Evolutionary conservation across 2,888 invertebrate genomes (phyloP).

Genomic region (Lypha dubia): DNA sequence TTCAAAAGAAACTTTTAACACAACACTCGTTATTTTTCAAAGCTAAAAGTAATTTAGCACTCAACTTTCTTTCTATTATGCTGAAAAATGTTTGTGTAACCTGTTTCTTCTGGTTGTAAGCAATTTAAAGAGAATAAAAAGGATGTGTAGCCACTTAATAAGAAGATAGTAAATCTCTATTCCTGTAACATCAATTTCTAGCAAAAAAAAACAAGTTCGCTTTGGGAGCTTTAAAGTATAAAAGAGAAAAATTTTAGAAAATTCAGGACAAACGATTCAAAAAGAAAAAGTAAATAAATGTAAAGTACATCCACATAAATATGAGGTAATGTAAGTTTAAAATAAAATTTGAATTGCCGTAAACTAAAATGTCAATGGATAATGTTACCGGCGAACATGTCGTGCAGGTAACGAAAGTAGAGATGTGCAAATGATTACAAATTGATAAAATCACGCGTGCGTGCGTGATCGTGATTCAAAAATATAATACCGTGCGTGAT

Average conservation of each 20-base stretch:
- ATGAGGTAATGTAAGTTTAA: neutral
- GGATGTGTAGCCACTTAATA: constrained; percentile 13
- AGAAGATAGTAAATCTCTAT: constrained; percentile 32
- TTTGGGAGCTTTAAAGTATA: neutral
- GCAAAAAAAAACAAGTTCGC: neutral
- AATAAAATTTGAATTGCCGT: neutral
- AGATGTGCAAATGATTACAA: too few relatives aligned
- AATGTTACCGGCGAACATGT: neutral
- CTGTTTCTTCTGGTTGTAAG: constrained; percentile 27
- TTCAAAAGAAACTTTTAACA: neutral
- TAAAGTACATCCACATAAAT: too few relatives aligned
- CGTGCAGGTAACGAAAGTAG: too few relatives aligned
- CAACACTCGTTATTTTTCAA: neutral
- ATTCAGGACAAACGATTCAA: neutral
- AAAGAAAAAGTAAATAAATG: neutral
- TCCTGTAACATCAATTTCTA: constrained; percentile 40
- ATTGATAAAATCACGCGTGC: too few relatives aligned
- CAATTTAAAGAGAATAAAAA: constrained; percentile 24
- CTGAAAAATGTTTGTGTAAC: constrained; percentile 31
- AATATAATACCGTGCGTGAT: too few relatives aligned
- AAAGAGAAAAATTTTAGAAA: neutral
- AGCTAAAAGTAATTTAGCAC: neutral
- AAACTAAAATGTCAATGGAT: neutral
- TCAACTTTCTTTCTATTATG: neutral
- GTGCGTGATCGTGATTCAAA: too few relatives aligned